Conservation (phyloP, 2,888 invertebrate genomes). For the Miltochrista miniata region DNA sequence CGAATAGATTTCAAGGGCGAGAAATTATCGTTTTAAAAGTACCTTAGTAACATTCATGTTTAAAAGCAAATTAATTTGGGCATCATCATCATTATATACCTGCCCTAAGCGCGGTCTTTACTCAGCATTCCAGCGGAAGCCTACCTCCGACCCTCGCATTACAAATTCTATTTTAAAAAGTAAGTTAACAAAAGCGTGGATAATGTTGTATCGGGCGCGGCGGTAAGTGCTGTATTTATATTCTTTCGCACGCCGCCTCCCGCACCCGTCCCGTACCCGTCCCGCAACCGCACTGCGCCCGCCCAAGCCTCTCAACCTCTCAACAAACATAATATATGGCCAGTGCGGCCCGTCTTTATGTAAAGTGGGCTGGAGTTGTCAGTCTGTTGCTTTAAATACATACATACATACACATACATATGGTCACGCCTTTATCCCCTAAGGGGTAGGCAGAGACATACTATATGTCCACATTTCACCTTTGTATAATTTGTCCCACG, state of each 20-base stretch:
- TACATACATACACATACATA: no score
- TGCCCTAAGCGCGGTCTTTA: background rate
- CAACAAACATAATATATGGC: conserved; percentile 1
- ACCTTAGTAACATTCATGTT: background rate
- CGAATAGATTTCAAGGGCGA: no score
- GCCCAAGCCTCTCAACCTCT: background rate
- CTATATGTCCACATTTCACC: no score
- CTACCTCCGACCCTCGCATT: background rate
- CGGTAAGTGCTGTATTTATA: conserved; percentile 12
- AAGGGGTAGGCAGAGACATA: no score
- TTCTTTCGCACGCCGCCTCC: background rate
- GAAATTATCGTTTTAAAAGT: no score
- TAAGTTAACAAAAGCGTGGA: conserved; percentile 16
- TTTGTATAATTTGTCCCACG: no score
- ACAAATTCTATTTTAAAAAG: conserved; percentile 12
- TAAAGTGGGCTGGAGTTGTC: conserved; percentile 10
- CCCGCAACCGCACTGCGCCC: background rate
- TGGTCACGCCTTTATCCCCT: no score
- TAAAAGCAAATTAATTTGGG: background rate
- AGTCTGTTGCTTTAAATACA: conserved; percentile 13
- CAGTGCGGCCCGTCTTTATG: conserved; percentile 1
- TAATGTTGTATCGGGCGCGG: conserved; percentile 16
- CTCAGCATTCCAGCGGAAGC: background rate
- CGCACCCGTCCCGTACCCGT: background rate
- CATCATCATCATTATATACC: background rate